Base-by-base conservation (phyloP, 2,888 invertebrate genomes). In the Meliscaeva auricollis region DNA sequence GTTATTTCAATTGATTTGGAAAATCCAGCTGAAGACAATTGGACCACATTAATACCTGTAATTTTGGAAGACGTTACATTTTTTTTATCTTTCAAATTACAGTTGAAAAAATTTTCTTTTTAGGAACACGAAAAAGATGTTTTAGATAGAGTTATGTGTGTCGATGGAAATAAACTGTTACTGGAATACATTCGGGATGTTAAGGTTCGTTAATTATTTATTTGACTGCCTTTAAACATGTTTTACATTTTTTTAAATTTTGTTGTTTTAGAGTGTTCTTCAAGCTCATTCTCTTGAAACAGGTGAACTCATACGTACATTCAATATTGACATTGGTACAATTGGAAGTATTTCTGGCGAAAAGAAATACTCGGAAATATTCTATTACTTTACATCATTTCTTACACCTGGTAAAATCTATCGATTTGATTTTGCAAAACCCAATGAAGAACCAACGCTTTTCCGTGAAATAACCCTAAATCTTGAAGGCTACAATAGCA, bases 321-420 rank as follows among this genome's bases (percentile, higher is more conserved):
- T 99, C 89, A 95, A 96, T 0, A 92, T 98, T 83, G 97, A 96
- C 88, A 96, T 98, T 87, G 99, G 99, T 20, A 96, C 97, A 0
- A 94, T 99, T 38, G 95, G 95, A 17, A 96, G 96, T 2, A 96
- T 97, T 92, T 96, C 96, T 15, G 98, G 98, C 11, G 95, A 97
- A 91, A 96, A 96, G 90, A 94, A 96, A 89, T 96, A 97, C 89
- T 94, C 95, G 0, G 98, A 98, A 93, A 96, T 99, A 89, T 99
- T 99, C 93, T 98, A 97, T 92, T 95, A 96, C 90, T 98, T 99
- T 92, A 96, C 96, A 87, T 99, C 99, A 0, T 99, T 99, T 93
- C 94, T 99, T 64, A 96, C 96, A 68, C 99, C 99, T 26, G 94
- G 94, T 0, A 92, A 90, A 88, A 98, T 98, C 89, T 99, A 97